Evolutionary conservation across 2,888 invertebrate genomes (phyloP), one percentile per base, ranked within the genome.

Genomic region (Lepidonotus clava): DNA sequence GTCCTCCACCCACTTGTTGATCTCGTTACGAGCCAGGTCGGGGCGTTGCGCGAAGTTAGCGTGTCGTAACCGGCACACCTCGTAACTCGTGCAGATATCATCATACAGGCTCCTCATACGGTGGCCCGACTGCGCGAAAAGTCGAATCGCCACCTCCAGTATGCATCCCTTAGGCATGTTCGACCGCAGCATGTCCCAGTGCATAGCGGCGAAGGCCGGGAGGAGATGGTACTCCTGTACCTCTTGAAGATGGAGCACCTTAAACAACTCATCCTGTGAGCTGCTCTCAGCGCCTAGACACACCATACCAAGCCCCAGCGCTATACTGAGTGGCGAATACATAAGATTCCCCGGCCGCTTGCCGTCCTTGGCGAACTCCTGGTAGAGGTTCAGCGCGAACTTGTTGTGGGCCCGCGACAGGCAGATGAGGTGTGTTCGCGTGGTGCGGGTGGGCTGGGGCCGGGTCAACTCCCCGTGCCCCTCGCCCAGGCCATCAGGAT

Each of bases 1-100:
- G 51, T 90, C 89, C 38, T 87, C 88, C 24, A 89, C 87, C 89
- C 90, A 90, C 61, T 90, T 88, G 87, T 90, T 90, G 28, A 90
- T 90, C 77, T 90, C 90, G 36, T 87, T 87, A 14, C 90, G 66
- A 14, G 90, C 89, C 51, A 87, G 85, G 66, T 90, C 90, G n/a
- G 85, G 80, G 5, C 85, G n/a, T 18, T 51, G 32, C 21, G 38
- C 53, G 40, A 87, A 87, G 85, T 90, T 90, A 28, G 88, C 88
- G 32, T 89, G 87, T 66, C 87, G 87, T 34, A 90, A 38, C n/a
- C 86, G 66, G 4, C 89, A 53, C n/a, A 90, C 87, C 71, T 90
- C 88, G 67, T 86, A 90, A 24, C 84, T 85, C 21, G 61, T 86
- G 67, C 89, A 89, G 40, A 87, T 87, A n/a, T 88, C 85, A 46